Evolutionary conservation across 2,113 vertebrate species (phyloP), one percentile per base, ranked within the genome.

Genomic region (Indri indri): DNA sequence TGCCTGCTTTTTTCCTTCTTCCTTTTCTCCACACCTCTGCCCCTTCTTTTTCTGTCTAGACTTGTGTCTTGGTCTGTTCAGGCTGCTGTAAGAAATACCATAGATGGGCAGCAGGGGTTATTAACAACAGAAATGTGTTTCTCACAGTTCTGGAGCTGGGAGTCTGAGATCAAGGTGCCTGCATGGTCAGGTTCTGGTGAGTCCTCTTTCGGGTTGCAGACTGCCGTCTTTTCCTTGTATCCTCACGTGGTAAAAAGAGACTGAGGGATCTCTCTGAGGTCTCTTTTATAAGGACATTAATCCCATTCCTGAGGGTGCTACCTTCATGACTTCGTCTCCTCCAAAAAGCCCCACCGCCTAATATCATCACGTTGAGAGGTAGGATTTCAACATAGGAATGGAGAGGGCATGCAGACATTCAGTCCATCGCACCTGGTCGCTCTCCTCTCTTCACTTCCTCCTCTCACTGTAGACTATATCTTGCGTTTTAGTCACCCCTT

Each of bases 81-180:
- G 68, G 57, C 17, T 45, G 32, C 37, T 74, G 6, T 71, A 13
- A 70, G 42, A 82, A 81, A 95, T 73, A 32, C 3, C 40, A 45
- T 5, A 6, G 16, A 16, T 22, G 11, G 22, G 6, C 18, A 2
- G 13, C 27, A 5, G 32, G 1, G 18, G 27, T 65, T 18, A 32
- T 5, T 11, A 65, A 14, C 30, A 80, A 22, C 16, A 17, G 59
- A 42, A 34, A 86, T 37, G 42, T 68, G 12, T 54, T 73, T 71
- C 16, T 59, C 22, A 4, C 22, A 4, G 7, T 86, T 86, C 42
- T 42, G 22, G n/a, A 42, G 14, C 17, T 45, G 12, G 30, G 80
- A 42, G n/a, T 73, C 30, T 11, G 34, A 42, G 42, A 45, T 18
- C 13, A 42, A 14, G 13, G 59, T 50, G 0, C 5, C 4, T 40